Conservation (phyloP, 2,888 invertebrate genomes). For the Sericinus montela region DNA sequence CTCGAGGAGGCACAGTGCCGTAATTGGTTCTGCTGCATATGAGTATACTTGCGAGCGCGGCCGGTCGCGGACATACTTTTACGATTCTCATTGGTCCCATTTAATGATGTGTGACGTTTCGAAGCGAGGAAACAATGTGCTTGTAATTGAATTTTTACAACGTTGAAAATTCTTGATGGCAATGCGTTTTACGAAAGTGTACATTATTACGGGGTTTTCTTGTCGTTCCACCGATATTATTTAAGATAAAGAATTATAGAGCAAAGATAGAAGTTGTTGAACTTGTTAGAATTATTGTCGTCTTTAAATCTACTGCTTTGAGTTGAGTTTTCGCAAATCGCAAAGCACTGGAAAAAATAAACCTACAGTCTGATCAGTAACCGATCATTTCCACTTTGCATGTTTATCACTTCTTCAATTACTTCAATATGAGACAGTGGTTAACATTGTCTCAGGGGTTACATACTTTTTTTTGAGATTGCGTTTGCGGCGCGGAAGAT, state of each 20-base stretch:
- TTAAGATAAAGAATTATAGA: too few species aligned
- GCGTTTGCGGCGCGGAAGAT: slow-evolving; percentile 28
- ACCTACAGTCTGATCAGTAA: too few species aligned
- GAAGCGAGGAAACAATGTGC: slow-evolving; percentile 59
- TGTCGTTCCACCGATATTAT: too few species aligned
- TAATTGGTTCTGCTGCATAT: slow-evolving; percentile 70
- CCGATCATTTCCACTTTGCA: too few species aligned
- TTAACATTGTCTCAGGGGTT: background rate
- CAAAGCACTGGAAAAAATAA: too few species aligned
- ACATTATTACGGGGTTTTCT: slow-evolving; percentile 1
- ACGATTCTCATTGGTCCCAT: slow-evolving; percentile 71
- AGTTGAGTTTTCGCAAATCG: too few species aligned
- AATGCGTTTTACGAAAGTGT: slow-evolving; percentile 17
- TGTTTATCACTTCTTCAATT: too few species aligned
- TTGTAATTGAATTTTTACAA: slow-evolving; percentile 69
- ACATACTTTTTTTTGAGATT: slow-evolving; percentile 6
- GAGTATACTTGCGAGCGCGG: slow-evolving; percentile 42
- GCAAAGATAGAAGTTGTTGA: too few species aligned
- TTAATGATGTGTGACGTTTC: slow-evolving; percentile 72
- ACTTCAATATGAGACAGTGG: too few species aligned
- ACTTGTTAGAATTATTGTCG: too few species aligned
- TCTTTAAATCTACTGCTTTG: too few species aligned
- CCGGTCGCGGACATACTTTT: slow-evolving; percentile 59
- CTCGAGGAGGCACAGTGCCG: slow-evolving; percentile 54
- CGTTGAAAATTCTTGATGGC: slow-evolving; percentile 39